Percentiles rank a stretch among this genome's conserved stretches.
phyloP scores from a whole-genome alignment of 2,113 vertebrate species.

The Hiodon tergisus region DNA sequence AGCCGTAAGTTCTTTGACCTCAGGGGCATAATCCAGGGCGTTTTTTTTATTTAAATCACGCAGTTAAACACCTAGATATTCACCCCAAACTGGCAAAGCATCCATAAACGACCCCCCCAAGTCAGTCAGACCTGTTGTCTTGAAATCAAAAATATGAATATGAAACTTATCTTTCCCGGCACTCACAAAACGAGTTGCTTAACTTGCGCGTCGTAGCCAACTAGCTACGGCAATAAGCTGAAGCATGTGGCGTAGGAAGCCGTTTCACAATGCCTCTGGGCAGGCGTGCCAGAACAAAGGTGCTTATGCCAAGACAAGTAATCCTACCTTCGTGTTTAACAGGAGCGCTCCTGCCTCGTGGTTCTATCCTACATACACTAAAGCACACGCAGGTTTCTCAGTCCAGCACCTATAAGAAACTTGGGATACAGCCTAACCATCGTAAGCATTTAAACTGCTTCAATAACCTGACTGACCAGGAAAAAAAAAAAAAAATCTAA shows the following conservation, averaged over 20 bases:
- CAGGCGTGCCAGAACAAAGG: no score
- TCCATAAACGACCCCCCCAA: no score
- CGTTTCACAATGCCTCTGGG: background rate
- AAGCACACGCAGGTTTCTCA: no score
- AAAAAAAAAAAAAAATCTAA: no score
- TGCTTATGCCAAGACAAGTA: background rate
- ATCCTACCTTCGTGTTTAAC: background rate
- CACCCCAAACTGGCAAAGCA: background rate
- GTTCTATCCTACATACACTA: no score
- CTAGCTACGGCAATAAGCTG: conserved; percentile 43
- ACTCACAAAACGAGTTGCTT: background rate
- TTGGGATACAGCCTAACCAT: no score
- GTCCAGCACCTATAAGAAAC: no score
- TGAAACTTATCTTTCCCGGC: no score
- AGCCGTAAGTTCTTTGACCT: background rate
- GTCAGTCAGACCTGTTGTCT: no score
- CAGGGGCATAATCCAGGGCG: background rate
- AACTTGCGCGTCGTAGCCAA: background rate
- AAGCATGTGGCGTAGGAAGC: conserved; percentile 44
- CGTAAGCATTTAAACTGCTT: no score
- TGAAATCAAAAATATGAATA: no score
- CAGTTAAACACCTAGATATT: background rate
- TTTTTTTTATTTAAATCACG: background rate
- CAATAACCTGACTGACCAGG: no score
- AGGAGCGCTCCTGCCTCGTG: background rate